A percentile compares a stretch with the other conserved stretches of the same genome.
These are phyloP conservation scores for Molossus alvarezi DNA, from an alignment of 2,797 vertebrate species.

Conservation along the genomic window DNA sequence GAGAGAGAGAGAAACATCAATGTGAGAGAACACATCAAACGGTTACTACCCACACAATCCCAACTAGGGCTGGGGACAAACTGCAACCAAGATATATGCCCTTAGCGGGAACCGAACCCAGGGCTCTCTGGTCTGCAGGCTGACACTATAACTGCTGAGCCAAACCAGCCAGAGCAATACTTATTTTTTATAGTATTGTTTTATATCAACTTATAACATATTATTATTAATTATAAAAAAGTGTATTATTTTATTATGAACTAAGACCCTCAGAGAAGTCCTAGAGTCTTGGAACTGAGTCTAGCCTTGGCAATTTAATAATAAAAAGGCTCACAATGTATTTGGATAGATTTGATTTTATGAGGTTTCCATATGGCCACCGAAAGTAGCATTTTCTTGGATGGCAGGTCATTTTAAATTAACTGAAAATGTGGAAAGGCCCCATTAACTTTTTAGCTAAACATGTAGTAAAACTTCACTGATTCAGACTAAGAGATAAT, in stretches of 20 bases:
- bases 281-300: not conserved
- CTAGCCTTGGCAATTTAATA: not conserved
- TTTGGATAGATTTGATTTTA: slow-evolving; percentile 14
- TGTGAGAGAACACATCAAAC: too few species aligned
- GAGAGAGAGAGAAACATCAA: too few species aligned
- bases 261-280: not conserved
- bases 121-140: too few species aligned
- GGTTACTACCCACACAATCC: too few species aligned
- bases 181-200: not conserved
- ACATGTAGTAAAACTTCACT: not conserved
- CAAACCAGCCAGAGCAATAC: too few species aligned
- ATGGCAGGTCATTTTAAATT: not conserved
- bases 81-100: too few species aligned
- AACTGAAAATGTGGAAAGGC: not conserved
- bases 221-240: not conserved
- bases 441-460: slow-evolving; percentile 1
- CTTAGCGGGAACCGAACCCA: too few species aligned
- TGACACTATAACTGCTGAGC: too few species aligned
- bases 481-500: not conserved
- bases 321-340: not conserved
- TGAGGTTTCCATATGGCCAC: not conserved
- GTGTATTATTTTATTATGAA: not conserved
- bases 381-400: not conserved
- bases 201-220: not conserved
- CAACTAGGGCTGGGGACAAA: too few species aligned